phyloP scores from a whole-genome alignment of 2,797 vertebrate species.

The Arctocebus calabarensis region DNA sequence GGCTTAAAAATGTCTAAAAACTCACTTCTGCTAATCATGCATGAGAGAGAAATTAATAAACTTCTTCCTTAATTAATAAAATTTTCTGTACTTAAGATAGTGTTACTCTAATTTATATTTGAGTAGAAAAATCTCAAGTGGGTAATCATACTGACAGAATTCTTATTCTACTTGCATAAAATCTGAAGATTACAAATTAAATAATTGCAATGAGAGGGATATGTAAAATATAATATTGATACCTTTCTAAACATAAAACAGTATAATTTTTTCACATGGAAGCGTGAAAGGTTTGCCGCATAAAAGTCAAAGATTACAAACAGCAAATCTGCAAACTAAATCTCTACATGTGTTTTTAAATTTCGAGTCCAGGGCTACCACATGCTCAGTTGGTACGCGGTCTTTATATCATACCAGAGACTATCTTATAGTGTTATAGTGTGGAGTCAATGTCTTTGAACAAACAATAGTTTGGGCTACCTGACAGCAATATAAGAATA shows the following conservation, averaged over 20 bases:
- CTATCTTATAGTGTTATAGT: conserved; percentile 76
- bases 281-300: conserved; percentile 28
- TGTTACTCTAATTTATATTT: conserved; percentile 42
- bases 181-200: conserved; percentile 67
- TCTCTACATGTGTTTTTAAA: neutral
- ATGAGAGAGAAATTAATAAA: conserved; percentile 10
- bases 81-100: conserved; percentile 47
- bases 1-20: neutral
- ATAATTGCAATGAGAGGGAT: conserved; percentile 58
- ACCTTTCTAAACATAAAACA: conserved; percentile 8
- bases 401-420: conserved; percentile 54
- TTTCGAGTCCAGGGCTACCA: conserved; percentile 66
- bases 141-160: conserved; percentile 43
- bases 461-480: conserved; percentile 73
- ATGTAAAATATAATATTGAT: conserved; percentile 13
- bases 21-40: neutral
- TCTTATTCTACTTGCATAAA: conserved; percentile 51
- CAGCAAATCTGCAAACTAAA: conserved; percentile 51
- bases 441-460: conserved; percentile 69
- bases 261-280: neutral
- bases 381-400: conserved; percentile 59
- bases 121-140: conserved; percentile 63
- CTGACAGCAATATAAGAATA: conserved; percentile 61
- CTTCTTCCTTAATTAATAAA: conserved; percentile 69
- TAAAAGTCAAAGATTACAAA: conserved; percentile 61